Base-by-base conservation (phyloP, 2,888 invertebrate species). In the Troglohyphantes excavatus region DNA sequence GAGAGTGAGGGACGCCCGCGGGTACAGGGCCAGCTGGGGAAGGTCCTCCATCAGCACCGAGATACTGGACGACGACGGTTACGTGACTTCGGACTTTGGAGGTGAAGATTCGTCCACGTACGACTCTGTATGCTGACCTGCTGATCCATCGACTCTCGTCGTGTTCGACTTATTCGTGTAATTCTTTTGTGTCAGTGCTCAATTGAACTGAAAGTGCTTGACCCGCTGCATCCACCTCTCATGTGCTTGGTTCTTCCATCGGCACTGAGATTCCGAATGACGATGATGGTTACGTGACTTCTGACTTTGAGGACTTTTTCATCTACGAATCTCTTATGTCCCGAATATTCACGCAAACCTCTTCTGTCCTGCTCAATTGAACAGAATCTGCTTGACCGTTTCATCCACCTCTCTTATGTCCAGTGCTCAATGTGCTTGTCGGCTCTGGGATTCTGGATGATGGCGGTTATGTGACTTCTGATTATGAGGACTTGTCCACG, bases 111-210 rank as follows among this genome's bases (percentile, higher is more conserved):
- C 88, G 17, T 90, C 90, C 19, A 79, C 90, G 2, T 90, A 90
- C 26, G 83, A 88, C 68, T 90, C 90, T 3, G 90, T 90, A 9
- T 84, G 90, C 90, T 90, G 84, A 89, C n/a, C n/a, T n/a, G n/a
- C n/a, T 39, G 7, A 7, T 11, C 13, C 39, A 39, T 39, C 39
- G 13, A n/a, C n/a, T 39, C 39, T 39, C 9, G n/a, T n/a, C 81
- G 13, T 11, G 3, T 13, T 39, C 39, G 7, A 13, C 7, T 11
- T 39, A 6, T 39, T 13, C 39, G 13, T 39, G 39, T 0, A 39
- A 3, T 13, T 13, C 0, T 39, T 2, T 39, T 11, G 13, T 39
- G 7, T 39, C 39, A 39, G n/a, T 53, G 53, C 2, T 53, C 53
- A 53, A 53, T n/a, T 33, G 33, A 9, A 33, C 33, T 33, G 33